Conservation (phyloP, 2,113 vertebrate genomes). For the Alligator mississippiensis region DNA sequence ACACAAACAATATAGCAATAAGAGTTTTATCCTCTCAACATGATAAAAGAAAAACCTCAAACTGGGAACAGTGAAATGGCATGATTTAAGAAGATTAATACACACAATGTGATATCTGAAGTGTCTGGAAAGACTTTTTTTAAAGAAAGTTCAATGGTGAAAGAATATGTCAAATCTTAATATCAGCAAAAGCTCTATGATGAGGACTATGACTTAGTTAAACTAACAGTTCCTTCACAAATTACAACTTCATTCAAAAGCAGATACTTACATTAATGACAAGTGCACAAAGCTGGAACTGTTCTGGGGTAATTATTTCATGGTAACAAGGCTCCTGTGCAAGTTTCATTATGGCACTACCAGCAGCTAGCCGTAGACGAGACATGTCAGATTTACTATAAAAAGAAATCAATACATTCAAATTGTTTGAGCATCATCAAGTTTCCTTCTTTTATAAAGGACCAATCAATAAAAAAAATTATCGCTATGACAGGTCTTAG, state of each 20-base stretch:
- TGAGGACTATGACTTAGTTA: not conserved
- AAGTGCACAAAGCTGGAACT: conserved; percentile 97
- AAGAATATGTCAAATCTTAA: not conserved
- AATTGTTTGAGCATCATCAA: not conserved
- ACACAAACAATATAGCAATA: not conserved
- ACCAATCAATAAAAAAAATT: not conserved
- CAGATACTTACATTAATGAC: conserved; percentile 94
- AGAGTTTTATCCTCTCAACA: not conserved
- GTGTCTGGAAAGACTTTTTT: not conserved
- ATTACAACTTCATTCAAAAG: not conserved
- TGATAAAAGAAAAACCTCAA: not conserved
- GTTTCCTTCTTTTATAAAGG: not conserved
- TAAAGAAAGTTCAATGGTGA: not conserved
- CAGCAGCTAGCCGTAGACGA: conserved; percentile 95
- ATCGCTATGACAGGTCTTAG: not conserved
- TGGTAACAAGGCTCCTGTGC: conserved; percentile 99
- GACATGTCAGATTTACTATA: conserved; percentile 99
- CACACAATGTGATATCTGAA: not conserved
- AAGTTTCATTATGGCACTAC: conserved; percentile 98
- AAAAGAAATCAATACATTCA: conserved; percentile 46
- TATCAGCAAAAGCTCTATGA: not conserved
- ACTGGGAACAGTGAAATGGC: not conserved
- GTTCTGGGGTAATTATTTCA: conserved; percentile 99
- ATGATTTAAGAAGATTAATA: not conserved
- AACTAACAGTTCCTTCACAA: not conserved